Base-by-base conservation (phyloP, 2,888 invertebrate species). In the Isotomurus palustris region DNA sequence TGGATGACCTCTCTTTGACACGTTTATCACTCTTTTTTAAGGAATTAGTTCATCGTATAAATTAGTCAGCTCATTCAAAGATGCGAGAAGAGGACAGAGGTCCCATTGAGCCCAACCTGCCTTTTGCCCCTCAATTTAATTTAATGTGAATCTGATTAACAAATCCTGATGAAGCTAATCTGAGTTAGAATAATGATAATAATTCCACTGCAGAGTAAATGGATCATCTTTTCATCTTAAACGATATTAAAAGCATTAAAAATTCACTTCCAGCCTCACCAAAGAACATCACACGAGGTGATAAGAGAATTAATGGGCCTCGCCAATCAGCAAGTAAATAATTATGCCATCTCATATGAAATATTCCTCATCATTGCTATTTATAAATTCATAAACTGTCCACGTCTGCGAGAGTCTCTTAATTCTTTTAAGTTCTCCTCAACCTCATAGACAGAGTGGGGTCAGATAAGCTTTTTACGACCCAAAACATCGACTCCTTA, bases 1-100 rank as follows among this genome's bases (percentile, higher is more conserved):
- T 53, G 64, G 64, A 60, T 64, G 64, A 60, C 56, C 60, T 58
- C 60, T 47, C 53, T 43, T 58, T 59, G 49, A 53, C 63, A 63
- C 63, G 52, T 55, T 54, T 54, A 48, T 24, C 25, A 36, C 44
- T 50, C 25, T 51, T 52, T 35, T 24, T 43, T 43, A 43, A 12
- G 43, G 14, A 43, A 43, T 43, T 38, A 38, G 36, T 40, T 50
- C 22, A 50, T 50, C 38, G 14, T n/a, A 19, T 24, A 5, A 43
- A 44, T 43, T 32, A 53, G 44, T 24, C 43, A 44, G 32, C 47
- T 29, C 10, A 24, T 45, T 49, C 25, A 38, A 24, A n/a, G n/a
- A n/a, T n/a, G n/a, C n/a, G n/a, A n/a, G 49, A n/a, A 2, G 17
- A 17, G 17, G 21, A 12, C 36, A 22, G 14, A 24, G n/a, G 17